Conservation (phyloP, 1,140 invertebrate genomes). For the Saccostrea cuccullata region DNA sequence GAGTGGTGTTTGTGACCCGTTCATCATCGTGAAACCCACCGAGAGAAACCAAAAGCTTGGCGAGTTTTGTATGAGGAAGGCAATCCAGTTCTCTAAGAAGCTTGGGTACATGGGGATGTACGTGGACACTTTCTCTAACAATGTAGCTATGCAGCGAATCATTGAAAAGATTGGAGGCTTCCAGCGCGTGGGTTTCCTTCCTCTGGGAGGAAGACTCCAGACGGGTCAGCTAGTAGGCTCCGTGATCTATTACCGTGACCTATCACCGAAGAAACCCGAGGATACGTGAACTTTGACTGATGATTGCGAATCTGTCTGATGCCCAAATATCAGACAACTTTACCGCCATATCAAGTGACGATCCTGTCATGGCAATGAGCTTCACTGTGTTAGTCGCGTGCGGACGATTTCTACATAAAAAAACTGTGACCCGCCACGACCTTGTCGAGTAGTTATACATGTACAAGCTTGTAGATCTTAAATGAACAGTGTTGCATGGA, state of each 20-base stretch:
- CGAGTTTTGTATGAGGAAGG: constrained; percentile 57
- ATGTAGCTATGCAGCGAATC: constrained; percentile 61
- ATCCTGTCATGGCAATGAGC: neutral
- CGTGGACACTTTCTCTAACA: constrained; percentile 68
- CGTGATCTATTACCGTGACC: constrained; percentile 65
- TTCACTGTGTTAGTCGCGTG: neutral
- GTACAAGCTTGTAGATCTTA: neutral
- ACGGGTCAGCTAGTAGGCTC: constrained; percentile 60
- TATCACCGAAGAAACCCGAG: constrained; percentile 37
- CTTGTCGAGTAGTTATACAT: neutral
- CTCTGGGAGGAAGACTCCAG: constrained; percentile 64
- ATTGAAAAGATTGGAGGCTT: constrained; percentile 63
- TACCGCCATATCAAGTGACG: neutral
- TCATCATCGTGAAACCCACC: constrained; percentile 61
- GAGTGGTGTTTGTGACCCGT: constrained; percentile 60
- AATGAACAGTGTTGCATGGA: neutral
- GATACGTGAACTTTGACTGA: constrained; percentile 13
- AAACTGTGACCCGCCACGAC: neutral
- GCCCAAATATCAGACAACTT: constrained; percentile 16
- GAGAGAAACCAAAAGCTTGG: constrained; percentile 63
- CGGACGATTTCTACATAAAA: neutral
- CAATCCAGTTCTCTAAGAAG: constrained; percentile 58
- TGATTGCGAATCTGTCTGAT: neutral
- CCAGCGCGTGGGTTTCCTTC: constrained; percentile 63
- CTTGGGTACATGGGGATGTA: constrained; percentile 67